Evolutionary conservation across 2,797 vertebrate genomes (phyloP), one percentile per base, ranked within the genome.

Genomic region (Myotis pilosus): DNA sequence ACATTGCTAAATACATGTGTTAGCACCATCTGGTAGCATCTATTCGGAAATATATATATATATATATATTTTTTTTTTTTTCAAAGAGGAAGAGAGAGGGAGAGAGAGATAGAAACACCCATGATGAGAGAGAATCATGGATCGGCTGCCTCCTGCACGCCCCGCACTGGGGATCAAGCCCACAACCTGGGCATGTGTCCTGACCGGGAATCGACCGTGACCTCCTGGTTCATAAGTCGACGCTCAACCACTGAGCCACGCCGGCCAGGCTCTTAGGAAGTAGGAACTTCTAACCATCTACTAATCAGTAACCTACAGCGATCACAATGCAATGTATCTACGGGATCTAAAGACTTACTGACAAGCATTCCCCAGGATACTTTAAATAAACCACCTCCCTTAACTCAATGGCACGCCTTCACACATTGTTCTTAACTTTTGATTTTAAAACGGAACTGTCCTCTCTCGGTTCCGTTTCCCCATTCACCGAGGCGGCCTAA

Each of bases 341-440:
- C 84, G 33, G 4, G 51, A 83, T 68, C 30, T 11, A 17, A 78
- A 60, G 69, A 44, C 41, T 76, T 20, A 30, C 25, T 19, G 36
- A 79, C 55, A 92, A 11, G n/a, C 28, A 53, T 76, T 76, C 15
- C 53, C 17, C 66, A 76, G 17, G 33, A 80, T 6, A 76, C 9
- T 41, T 95, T 84, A 89, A 89, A 94, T 72, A 64, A 85, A 82
- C 82, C 36, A 75, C 30, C 68, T 83, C 87, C 60, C 69, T 89
- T 96, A 47, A 87, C 87, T 80, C 80, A 47, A 66, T 20, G 47
- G 33, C 16, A 47, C 22, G 19, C 17, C 13, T 91, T 88, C 62
- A 25, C 8, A 69, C 10, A 38, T 60, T 44, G 17, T 75, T 60
- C 81, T 89, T 85, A 84, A 88, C 41, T 86, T 87, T 53, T 82